Evolutionary conservation across 2,888 invertebrate genomes (phyloP).

Genomic region (Tillus elongatus): DNA sequence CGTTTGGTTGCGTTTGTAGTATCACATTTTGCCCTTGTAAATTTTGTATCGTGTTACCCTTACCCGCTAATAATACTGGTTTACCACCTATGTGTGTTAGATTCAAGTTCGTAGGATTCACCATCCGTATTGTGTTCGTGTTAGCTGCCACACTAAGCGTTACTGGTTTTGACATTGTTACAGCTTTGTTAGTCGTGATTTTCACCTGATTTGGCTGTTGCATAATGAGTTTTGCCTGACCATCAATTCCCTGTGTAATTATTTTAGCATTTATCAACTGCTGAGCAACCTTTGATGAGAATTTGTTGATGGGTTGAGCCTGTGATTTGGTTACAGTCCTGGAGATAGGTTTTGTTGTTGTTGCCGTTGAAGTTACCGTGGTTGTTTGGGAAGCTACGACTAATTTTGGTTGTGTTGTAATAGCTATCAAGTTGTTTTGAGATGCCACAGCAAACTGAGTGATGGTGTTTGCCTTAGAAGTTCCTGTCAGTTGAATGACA

Average conservation of each 20-base stretch:
- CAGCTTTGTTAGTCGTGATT: constrained; percentile 18
- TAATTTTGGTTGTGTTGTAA: constrained; percentile 37
- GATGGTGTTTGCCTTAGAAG: constrained; percentile 35
- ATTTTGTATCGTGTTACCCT: constrained; percentile 37
- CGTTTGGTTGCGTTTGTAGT: constrained; percentile 34
- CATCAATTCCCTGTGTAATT: constrained; percentile 31
- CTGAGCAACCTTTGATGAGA: constrained; percentile 37
- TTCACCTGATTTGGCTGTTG: constrained; percentile 16
- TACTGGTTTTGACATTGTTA: constrained; percentile 26
- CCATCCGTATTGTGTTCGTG: constrained; percentile 43
- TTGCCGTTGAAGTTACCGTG: constrained; percentile 24
- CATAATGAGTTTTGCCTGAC: constrained; percentile 31
- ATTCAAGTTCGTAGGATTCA: constrained; percentile 44
- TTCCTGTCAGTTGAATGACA: constrained; percentile 45
- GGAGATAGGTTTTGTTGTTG: constrained; percentile 24
- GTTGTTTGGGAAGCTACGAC: constrained; percentile 33
- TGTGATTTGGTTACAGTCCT: constrained; percentile 27
- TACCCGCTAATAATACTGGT: constrained; percentile 47
- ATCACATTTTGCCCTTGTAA: constrained; percentile 42
- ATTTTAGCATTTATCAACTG: constrained; percentile 44
- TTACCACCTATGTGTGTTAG: constrained; percentile 49
- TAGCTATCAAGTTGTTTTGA: constrained; percentile 43
- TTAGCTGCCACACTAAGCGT: constrained; percentile 29
- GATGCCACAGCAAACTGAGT: constrained; percentile 46
- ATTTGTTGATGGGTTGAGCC: constrained; percentile 29